Conservation (phyloP, 2,113 vertebrate species). For the Clupea harengus region DNA sequence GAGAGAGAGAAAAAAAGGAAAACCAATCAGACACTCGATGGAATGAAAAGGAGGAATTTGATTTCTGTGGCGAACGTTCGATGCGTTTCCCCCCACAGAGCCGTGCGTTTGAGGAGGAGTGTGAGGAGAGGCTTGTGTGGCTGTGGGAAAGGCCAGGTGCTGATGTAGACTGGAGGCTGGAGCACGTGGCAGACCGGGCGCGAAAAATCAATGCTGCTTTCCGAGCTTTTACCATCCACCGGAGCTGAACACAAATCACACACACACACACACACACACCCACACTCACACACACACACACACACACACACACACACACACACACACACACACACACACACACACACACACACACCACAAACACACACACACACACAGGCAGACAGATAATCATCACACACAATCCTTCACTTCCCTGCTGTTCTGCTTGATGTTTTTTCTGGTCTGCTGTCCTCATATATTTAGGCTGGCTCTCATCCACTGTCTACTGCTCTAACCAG, state of each 20-base stretch:
- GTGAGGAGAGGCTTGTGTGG: neutral
- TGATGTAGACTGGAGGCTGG: neutral
- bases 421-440: neutral
- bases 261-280: too few relatives aligned
- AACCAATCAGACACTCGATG: neutral
- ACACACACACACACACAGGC: neutral
- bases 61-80: neutral
- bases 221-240: neutral
- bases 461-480: neutral
- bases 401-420: neutral
- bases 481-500: neutral
- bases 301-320: neutral
- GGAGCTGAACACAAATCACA: neutral
- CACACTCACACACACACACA: neutral
- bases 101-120: neutral
- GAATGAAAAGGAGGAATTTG: neutral
- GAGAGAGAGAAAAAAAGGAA: neutral
- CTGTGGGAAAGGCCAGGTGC: neutral
- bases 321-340: neutral
- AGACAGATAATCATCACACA: neutral
- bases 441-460: neutral
- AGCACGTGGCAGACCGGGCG: neutral
- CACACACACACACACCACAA: neutral
- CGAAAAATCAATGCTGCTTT: neutral
- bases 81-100: neutral